These are phyloP conservation scores for Entomobrya multifasciata DNA, from an alignment of 2,888 invertebrate species.

Conservation along the genomic window DNA sequence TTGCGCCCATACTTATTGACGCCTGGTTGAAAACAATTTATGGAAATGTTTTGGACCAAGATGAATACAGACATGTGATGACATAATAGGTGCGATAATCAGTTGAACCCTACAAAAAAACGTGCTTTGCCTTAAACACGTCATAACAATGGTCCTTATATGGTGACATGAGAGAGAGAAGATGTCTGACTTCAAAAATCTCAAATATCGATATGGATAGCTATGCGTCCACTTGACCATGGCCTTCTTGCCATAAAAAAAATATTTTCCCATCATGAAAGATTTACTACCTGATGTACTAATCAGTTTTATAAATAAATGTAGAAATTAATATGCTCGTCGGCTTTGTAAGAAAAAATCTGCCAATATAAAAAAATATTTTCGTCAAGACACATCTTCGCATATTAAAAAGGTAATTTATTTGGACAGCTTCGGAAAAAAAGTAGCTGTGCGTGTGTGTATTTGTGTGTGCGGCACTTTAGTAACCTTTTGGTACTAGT, in stretches of 20 bases:
- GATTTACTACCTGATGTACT: neutral
- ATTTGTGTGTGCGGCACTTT: neutral
- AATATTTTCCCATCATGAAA: neutral
- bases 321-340: slow-evolving; percentile 29
- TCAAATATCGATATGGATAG: too few species aligned
- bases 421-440: neutral
- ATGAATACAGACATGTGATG: slow-evolving; percentile 22
- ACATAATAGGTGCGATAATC: slow-evolving; percentile 51
- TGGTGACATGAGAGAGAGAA: slow-evolving; percentile 14
- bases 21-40: slow-evolving; percentile 9
- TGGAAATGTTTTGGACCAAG: slow-evolving; percentile 28
- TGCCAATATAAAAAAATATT: slow-evolving; percentile 41
- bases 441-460: neutral
- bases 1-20: neutral
- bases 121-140: slow-evolving; percentile 34
- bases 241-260: slow-evolving; percentile 66
- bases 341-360: neutral
- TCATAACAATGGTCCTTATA: slow-evolving; percentile 45
- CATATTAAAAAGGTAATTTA: slow-evolving; percentile 10
- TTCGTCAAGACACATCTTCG: slow-evolving; percentile 54
- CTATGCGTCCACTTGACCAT: slow-evolving; percentile 54
- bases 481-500: too few species aligned
- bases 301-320: slow-evolving; percentile 27
- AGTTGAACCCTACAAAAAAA: slow-evolving; percentile 37
- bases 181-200: neutral